Percentiles rank a stretch among this genome's conserved stretches.
These are phyloP conservation scores for Fulica atra DNA, from an alignment of 2,113 vertebrate species.

Conservation along the genomic window DNA sequence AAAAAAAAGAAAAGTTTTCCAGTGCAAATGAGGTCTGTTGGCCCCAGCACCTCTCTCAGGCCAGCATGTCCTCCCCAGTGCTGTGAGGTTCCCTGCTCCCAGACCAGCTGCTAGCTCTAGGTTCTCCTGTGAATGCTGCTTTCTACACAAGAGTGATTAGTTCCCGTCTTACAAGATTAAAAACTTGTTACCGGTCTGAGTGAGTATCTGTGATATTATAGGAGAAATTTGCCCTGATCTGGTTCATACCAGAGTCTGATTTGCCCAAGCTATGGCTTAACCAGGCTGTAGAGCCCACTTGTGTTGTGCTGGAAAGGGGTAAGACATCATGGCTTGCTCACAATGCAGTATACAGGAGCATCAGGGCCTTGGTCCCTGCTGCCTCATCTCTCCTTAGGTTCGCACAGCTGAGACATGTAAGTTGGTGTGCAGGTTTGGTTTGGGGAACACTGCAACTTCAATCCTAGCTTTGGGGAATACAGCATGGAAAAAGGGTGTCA, in stretches of 20 bases:
- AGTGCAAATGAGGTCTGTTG: neutral
- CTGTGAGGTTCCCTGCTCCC: neutral
- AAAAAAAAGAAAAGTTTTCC: neutral
- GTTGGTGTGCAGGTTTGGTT: neutral
- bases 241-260: neutral
- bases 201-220: neutral
- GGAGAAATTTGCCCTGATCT: neutral
- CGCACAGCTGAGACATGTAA: neutral
- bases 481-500: neutral
- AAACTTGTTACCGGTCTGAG: neutral
- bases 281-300: too few species aligned
- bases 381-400: neutral
- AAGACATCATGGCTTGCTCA: neutral
- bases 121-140: neutral
- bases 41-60: neutral
- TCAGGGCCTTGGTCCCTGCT: neutral
- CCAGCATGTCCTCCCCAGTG: neutral
- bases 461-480: neutral
- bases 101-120: neutral
- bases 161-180: neutral
- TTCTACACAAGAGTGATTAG: neutral
- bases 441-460: neutral
- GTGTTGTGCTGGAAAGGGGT: neutral
- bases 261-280: neutral
- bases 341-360: fast-evolving